Conservation (phyloP, 2,113 vertebrate species). For the Chaetorhynchus papuensis region DNA sequence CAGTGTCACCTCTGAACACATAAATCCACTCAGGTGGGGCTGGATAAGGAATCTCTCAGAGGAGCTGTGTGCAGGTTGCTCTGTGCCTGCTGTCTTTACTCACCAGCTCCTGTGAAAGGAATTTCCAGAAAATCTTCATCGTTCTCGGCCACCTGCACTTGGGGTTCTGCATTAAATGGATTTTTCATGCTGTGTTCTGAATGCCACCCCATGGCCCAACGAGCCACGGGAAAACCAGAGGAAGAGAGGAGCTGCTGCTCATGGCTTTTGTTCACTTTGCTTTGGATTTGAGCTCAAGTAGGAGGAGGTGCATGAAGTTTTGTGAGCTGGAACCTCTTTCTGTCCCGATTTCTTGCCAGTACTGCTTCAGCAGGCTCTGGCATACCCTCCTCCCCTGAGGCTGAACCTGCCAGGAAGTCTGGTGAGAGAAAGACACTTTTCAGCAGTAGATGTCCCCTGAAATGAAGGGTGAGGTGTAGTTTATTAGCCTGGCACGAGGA, state of each 20-base stretch:
- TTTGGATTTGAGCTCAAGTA: neutral
- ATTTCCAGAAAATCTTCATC: neutral
- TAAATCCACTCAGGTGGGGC: neutral
- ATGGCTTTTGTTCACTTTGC: neutral
- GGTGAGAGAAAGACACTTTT: neutral
- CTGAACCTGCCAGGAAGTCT: neutral
- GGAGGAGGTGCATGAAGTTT: neutral
- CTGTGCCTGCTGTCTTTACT: neutral
- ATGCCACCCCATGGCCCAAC: neutral
- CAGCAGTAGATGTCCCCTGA: neutral
- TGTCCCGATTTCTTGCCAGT: neutral
- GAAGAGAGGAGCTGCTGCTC: neutral
- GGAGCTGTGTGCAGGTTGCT: neutral
- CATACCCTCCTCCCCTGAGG: accelerated
- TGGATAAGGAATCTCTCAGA: neutral
- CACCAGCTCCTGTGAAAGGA: neutral
- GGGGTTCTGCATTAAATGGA: neutral
- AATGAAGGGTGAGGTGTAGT: neutral
- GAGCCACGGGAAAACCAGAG: neutral
- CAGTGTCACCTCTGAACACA: neutral
- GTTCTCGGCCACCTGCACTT: neutral
- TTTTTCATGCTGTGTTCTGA: neutral
- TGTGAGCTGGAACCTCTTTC: neutral
- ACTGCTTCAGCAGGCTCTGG: neutral
- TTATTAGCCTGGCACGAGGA: neutral